Conservation (phyloP, 2,113 vertebrate genomes). For the Ascaphus truei region DNA sequence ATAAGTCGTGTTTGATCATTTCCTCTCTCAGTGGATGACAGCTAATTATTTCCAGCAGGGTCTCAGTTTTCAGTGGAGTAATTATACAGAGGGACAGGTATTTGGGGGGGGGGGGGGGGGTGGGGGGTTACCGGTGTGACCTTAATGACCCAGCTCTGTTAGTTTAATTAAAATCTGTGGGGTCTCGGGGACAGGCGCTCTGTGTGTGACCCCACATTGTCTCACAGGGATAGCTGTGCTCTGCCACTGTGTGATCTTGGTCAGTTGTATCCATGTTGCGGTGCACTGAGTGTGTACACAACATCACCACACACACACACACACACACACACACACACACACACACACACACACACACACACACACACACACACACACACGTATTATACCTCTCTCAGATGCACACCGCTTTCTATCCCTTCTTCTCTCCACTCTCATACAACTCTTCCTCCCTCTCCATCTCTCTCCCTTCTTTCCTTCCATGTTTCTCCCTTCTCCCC, state of each 20-base stretch:
- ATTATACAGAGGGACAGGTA: slow-evolving; percentile 1
- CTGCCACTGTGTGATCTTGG: not conserved
- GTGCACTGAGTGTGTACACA: too few relatives aligned
- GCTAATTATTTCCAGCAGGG: slow-evolving; percentile 32
- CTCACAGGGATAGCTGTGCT: too few relatives aligned
- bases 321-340: too few relatives aligned
- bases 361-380: too few relatives aligned
- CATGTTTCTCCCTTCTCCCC: not conserved
- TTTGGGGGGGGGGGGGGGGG: not conserved
- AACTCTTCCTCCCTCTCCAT: not conserved
- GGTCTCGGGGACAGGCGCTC: not conserved
- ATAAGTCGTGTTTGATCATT: not conserved
- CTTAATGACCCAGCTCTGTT: slow-evolving; percentile 8
- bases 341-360: too few relatives aligned
- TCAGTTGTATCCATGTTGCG: not conserved
- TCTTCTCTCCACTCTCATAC: not conserved
- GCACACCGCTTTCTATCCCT: not conserved
- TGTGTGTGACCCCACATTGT: too few relatives aligned
- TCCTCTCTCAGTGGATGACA: slow-evolving; percentile 18
- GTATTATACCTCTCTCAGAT: too few relatives aligned
- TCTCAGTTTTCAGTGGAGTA: slow-evolving; percentile 14
- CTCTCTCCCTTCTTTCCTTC: not conserved
- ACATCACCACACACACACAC: too few relatives aligned
- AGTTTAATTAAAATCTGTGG: slow-evolving; percentile 19
- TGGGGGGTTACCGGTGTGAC: not conserved